These are phyloP conservation scores for Eurystomus gularis DNA, from an alignment of 2,113 vertebrate genomes.

Conservation along the genomic window DNA sequence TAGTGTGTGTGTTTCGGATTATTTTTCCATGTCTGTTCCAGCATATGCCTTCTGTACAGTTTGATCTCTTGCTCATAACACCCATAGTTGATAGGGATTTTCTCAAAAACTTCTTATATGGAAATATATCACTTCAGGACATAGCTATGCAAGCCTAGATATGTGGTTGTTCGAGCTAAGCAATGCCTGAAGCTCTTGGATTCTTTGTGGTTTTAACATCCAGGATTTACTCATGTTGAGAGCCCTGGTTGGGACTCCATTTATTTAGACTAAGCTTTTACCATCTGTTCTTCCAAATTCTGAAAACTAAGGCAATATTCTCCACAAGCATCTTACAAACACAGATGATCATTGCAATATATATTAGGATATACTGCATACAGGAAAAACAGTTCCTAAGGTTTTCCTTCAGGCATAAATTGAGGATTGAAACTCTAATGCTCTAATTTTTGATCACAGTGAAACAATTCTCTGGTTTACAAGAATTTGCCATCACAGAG, in stretches of 20 bases:
- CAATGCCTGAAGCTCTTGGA: background rate
- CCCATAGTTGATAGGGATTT: background rate
- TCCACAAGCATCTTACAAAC: background rate
- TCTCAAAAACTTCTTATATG: background rate
- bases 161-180: background rate
- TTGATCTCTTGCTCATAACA: background rate
- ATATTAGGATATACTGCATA: background rate
- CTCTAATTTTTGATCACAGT: background rate
- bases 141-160: background rate
- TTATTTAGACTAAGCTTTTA: constrained; percentile 11
- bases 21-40: background rate
- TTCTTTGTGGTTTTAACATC: background rate
- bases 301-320: constrained; percentile 7
- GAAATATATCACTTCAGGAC: background rate
- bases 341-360: background rate
- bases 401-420: background rate
- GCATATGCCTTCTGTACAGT: background rate
- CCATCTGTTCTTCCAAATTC: constrained; percentile 21
- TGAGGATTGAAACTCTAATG: background rate
- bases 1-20: background rate
- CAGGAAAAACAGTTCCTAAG: background rate
- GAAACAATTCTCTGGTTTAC: background rate
- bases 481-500: background rate
- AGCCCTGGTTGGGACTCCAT: background rate
- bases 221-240: background rate